Conservation (phyloP, 1,140 invertebrate species). For the Polypedilum pembai region DNA sequence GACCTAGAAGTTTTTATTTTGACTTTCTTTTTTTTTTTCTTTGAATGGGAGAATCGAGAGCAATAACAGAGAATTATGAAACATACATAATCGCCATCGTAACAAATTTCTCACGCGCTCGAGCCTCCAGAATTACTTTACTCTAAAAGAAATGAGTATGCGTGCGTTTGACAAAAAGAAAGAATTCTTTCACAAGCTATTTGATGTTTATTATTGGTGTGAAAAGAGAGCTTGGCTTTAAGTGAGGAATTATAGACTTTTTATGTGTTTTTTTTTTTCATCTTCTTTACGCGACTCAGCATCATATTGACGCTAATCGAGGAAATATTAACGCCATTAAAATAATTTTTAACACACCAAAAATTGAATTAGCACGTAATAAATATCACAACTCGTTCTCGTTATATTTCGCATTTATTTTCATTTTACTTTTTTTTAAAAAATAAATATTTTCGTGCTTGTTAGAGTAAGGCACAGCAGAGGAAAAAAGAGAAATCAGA, state of each 20-base stretch:
- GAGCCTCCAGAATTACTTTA: neutral
- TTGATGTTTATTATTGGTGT: neutral
- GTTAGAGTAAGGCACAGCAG: neutral
- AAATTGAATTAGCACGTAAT: constrained; percentile 25
- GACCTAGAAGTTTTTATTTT: constrained; percentile 15
- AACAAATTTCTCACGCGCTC: constrained; percentile 23
- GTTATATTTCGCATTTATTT: neutral
- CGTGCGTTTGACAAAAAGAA: constrained; percentile 3
- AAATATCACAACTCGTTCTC: constrained; percentile 20
- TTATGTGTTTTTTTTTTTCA: neutral
- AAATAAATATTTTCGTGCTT: neutral
- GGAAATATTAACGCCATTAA: constrained; percentile 26
- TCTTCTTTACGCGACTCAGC: neutral
- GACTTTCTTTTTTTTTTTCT: no score
- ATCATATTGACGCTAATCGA: constrained; percentile 22
- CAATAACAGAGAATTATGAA: constrained; percentile 1
- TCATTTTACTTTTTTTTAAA: neutral
- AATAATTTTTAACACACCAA: constrained; percentile 3
- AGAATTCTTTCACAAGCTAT: neutral
- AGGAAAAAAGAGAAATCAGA: neutral
- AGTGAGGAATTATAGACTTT: neutral
- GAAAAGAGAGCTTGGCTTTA: neutral
- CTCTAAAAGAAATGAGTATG: neutral
- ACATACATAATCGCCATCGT: constrained; percentile 5
- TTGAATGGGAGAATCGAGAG: neutral